Evolutionary conservation across 1,140 invertebrate species (phyloP).

Genomic region (Thaumatotibia leucotreta): DNA sequence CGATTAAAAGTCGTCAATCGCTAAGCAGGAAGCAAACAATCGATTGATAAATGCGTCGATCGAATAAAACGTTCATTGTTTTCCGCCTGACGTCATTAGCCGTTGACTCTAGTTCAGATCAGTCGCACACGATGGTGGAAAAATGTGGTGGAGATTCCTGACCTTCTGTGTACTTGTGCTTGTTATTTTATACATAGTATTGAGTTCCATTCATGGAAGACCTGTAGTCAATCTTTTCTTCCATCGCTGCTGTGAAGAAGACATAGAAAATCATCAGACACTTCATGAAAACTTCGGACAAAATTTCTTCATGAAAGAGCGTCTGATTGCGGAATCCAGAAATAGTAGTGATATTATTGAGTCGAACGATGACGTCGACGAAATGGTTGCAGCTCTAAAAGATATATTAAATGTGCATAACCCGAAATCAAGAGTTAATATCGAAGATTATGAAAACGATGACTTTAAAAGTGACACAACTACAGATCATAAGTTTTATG

Average conservation of each 20-base stretch:
- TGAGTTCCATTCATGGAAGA: slow-evolving; percentile 47
- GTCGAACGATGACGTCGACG: slow-evolving; percentile 16
- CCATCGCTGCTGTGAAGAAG: slow-evolving; percentile 50
- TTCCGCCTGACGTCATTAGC: slow-evolving; percentile 17
- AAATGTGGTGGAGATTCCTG: slow-evolving; percentile 61
- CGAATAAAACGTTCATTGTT: slow-evolving; percentile 11
- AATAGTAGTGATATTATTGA: slow-evolving; percentile 22
- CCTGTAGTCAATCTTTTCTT: slow-evolving; percentile 53
- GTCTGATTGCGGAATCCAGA: slow-evolving; percentile 38
- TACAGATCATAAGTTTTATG: neutral
- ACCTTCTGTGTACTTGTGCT: slow-evolving; percentile 59
- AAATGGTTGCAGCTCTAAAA: slow-evolving; percentile 16
- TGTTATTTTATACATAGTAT: slow-evolving; percentile 44
- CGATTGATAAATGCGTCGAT: neutral
- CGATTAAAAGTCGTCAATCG: neutral
- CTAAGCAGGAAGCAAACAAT: neutral
- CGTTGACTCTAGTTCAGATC: neutral
- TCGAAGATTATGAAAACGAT: neutral
- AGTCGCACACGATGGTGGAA: slow-evolving; percentile 18
- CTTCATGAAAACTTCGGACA: slow-evolving; percentile 50
- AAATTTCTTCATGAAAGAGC: slow-evolving; percentile 47
- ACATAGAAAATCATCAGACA: slow-evolving; percentile 55
- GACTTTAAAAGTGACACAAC: neutral
- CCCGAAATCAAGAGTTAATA: slow-evolving; percentile 13
- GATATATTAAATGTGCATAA: slow-evolving; percentile 27